Conservation (phyloP, 2,888 invertebrate genomes). For the Ditula angustiorana region DNA sequence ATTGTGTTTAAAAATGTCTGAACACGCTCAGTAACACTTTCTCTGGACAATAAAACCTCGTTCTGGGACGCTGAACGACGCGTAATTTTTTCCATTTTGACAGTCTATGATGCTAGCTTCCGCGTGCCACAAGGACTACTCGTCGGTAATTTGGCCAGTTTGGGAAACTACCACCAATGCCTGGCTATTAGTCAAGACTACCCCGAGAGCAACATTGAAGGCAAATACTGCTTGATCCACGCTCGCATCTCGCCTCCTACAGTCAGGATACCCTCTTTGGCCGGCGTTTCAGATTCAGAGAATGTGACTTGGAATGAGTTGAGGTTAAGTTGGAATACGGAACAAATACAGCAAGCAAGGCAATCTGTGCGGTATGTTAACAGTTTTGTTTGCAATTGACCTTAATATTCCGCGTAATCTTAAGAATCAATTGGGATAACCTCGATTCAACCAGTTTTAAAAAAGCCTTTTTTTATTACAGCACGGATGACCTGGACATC, state of each 20-base stretch:
- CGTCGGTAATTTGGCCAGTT: conserved; percentile 38
- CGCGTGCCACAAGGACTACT: conserved; percentile 46
- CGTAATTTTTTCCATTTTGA: not conserved
- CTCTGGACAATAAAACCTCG: too few relatives aligned
- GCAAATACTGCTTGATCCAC: conserved; percentile 43
- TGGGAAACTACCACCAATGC: conserved; percentile 48
- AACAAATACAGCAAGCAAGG: not conserved
- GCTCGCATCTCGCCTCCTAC: not conserved
- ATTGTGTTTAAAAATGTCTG: too few relatives aligned
- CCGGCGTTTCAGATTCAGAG: not conserved
- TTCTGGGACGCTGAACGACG: too few relatives aligned
- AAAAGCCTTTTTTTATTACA: too few relatives aligned
- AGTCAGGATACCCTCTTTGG: not conserved
- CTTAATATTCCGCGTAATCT: too few relatives aligned
- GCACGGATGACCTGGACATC: not conserved
- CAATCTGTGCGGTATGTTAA: not conserved
- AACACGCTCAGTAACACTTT: too few relatives aligned
- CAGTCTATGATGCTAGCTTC: conserved; percentile 42
- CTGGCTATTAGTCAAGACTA: conserved; percentile 38
- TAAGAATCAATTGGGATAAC: too few relatives aligned
- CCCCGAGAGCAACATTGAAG: conserved; percentile 36
- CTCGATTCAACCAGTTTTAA: too few relatives aligned
- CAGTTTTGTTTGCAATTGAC: too few relatives aligned
- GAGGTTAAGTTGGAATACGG: not conserved
- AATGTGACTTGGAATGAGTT: conserved; percentile 6